Evolutionary conservation across 2,113 vertebrate species (phyloP).

Genomic region (Macrotus californicus): DNA sequence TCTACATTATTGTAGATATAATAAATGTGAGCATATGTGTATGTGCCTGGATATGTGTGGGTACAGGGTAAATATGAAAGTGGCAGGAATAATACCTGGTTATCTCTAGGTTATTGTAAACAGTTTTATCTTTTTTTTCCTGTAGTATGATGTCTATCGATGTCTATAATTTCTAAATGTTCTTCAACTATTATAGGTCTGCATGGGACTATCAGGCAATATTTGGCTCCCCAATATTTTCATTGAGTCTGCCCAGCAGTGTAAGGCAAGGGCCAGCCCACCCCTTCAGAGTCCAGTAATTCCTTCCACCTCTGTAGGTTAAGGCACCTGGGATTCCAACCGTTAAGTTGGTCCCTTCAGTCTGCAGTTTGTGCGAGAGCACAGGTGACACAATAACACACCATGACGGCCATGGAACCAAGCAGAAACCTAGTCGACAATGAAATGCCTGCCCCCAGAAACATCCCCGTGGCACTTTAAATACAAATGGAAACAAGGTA

Average conservation of each 20-base stretch:
- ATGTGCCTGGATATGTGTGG: neutral
- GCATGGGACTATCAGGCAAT: neutral
- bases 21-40: neutral
- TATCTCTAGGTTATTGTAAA: neutral
- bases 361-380: neutral
- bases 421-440: neutral
- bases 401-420: neutral
- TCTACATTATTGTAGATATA: neutral
- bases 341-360: neutral
- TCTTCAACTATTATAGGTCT: neutral
- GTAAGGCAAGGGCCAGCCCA: neutral
- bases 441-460: slow-evolving; percentile 2
- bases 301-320: neutral
- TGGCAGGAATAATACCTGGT: neutral
- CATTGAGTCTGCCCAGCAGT: neutral
- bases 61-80: neutral
- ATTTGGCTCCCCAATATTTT: neutral
- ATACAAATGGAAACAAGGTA: neutral
- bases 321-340: neutral
- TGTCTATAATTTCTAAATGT: neutral
- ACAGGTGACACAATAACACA: neutral
- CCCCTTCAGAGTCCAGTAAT: neutral
- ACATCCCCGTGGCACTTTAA: neutral
- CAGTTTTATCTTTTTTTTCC: neutral
- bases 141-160: neutral